Percentiles rank a stretch among this genome's conserved stretches.
phyloP scores from a whole-genome alignment of 2,113 vertebrate species.

The Eulacestoma nigropectus region DNA sequence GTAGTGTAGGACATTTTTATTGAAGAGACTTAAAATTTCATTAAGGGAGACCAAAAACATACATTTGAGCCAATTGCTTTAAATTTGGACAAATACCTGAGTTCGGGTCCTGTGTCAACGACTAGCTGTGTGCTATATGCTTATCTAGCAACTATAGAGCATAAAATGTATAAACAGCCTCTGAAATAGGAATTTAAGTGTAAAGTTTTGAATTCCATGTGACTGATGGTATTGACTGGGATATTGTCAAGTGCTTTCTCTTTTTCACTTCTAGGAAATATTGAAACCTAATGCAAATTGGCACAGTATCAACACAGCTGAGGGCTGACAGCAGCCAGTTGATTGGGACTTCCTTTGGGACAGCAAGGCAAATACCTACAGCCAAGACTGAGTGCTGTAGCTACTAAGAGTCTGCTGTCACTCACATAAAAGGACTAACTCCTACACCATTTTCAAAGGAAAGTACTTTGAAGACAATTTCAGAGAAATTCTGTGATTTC shows the following conservation, averaged over 20 bases:
- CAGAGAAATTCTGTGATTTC: neutral
- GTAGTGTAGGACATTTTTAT: neutral
- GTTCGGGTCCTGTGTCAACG: neutral
- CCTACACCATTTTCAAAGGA: neutral
- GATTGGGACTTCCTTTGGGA: neutral
- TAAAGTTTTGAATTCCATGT: neutral
- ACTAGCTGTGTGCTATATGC: neutral
- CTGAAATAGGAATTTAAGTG: neutral
- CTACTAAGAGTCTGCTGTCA: neutral
- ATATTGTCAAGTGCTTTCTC: neutral
- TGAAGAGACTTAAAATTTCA: neutral
- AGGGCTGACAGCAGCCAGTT: neutral
- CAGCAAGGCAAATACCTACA: neutral
- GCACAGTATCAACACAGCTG: neutral
- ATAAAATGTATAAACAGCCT: neutral
- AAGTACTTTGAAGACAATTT: neutral
- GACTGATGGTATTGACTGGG: neutral
- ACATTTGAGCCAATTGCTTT: rapidly evolving
- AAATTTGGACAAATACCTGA: neutral
- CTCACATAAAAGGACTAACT: neutral
- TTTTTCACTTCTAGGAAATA: neutral
- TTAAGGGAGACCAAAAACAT: neutral
- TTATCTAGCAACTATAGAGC: neutral
- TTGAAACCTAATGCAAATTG: neutral
- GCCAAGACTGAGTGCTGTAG: neutral